A percentile compares a stretch with the other conserved stretches of the same genome.
These are phyloP conservation scores for Caenorhabditis briggsae DNA, from an alignment of 1,140 invertebrate genomes.

Conservation along the genomic window DNA sequence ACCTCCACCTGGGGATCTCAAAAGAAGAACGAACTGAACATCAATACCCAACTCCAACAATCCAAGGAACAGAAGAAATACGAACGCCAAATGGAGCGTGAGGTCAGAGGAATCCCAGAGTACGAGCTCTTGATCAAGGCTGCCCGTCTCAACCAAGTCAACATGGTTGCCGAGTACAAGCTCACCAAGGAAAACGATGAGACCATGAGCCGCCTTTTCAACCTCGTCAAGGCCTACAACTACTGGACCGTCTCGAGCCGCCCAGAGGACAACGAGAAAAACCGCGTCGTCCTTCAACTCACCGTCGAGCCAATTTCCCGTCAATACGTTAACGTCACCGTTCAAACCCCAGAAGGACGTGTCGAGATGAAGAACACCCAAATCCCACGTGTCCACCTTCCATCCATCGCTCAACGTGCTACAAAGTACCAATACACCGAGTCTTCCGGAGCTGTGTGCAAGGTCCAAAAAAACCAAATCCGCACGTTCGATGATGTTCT, in stretches of 20 bases:
- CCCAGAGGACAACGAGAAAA: conserved; percentile 39
- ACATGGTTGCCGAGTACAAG: conserved; percentile 62
- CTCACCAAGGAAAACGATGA: conserved; percentile 52
- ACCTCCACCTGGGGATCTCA: conserved; percentile 66
- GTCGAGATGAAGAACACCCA: conserved; percentile 56
- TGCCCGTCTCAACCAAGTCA: conserved; percentile 60
- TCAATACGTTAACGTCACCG: conserved; percentile 67
- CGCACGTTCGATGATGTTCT: conserved; percentile 67
- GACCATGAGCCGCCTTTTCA: conserved; percentile 49
- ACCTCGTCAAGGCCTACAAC: conserved; percentile 64
- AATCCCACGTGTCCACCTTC: conserved; percentile 45
- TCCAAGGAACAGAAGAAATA: conserved; percentile 56
- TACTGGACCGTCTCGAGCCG: conserved; percentile 59
- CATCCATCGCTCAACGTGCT: conserved; percentile 57
- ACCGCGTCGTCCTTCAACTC: conserved; percentile 53
- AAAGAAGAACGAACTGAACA: conserved; percentile 56
- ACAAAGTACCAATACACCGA: conserved; percentile 37
- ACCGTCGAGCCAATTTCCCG: conserved; percentile 70
- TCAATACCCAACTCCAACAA: conserved; percentile 55
- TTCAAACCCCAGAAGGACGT: conserved; percentile 66
- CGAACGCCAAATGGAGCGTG: conserved; percentile 22
- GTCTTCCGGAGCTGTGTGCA: conserved; percentile 11
- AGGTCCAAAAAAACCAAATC: conserved; percentile 49
- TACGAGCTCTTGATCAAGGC: conserved; percentile 52
- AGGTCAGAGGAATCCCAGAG: conserved; percentile 35